Percentiles rank a stretch among this genome's conserved stretches.
These are phyloP conservation scores for Pollachius pollachius DNA, from an alignment of 2,113 vertebrate species.

Conservation along the genomic window DNA sequence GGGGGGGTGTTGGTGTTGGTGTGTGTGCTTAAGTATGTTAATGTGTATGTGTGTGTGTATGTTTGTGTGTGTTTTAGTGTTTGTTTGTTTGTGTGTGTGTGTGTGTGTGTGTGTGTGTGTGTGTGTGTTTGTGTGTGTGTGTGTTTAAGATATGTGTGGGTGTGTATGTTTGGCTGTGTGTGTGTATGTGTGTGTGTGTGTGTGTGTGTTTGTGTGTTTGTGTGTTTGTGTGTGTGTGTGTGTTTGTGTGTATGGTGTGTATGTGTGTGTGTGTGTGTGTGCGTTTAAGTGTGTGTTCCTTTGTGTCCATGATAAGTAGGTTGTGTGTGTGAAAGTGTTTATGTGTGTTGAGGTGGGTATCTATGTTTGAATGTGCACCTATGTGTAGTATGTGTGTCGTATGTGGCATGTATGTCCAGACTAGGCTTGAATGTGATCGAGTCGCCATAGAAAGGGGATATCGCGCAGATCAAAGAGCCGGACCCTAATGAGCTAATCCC, in stretches of 20 bases:
- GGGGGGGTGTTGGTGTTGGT: no score
- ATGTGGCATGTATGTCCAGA: conserved; percentile 27
- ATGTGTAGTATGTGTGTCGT: not conserved
- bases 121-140: conserved; percentile 33
- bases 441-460: conserved; percentile 62
- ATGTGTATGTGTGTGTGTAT: no score
- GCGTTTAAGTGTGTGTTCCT: not conserved
- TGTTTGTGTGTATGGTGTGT: conserved; percentile 1
- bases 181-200: no score
- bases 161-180: no score
- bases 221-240: conserved; percentile 36
- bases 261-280: not conserved
- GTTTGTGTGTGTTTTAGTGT: no score
- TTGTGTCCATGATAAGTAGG: no score
- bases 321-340: conserved; percentile 1
- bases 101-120: no score
- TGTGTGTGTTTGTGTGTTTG: conserved; percentile 10
- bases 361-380: not conserved
- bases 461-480: conserved; percentile 57
- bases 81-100: no score
- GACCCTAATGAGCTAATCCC: conserved; percentile 66
- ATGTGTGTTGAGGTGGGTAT: not conserved
- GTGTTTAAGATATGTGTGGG: no score
- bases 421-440: conserved; percentile 52
- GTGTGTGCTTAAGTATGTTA: no score